Conservation (phyloP, 2,797 vertebrate genomes). For the Hafferia zeledoni region DNA sequence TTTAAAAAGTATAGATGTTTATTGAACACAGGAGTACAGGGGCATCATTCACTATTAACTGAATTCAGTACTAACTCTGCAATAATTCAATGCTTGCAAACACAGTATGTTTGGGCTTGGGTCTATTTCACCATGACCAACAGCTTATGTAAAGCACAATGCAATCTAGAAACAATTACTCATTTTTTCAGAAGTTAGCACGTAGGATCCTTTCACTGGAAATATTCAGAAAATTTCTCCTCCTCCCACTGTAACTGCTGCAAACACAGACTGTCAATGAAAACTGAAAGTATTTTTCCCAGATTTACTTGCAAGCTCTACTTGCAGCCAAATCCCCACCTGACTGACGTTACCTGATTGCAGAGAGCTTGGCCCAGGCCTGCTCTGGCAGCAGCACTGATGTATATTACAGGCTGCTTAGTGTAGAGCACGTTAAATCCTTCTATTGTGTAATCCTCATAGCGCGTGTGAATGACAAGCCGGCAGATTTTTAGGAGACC, state of each 20-base stretch:
- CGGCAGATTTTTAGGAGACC: slow-evolving; percentile 92
- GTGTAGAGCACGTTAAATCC: slow-evolving; percentile 85
- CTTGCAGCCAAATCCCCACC: background rate
- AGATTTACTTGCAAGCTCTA: background rate
- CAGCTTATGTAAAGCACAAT: background rate
- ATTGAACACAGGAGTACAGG: background rate
- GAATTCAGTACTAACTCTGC: background rate
- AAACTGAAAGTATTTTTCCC: background rate
- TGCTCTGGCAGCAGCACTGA: slow-evolving; percentile 89
- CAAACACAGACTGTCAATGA: background rate
- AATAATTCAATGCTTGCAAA: background rate
- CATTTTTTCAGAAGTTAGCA: background rate
- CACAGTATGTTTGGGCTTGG: background rate
- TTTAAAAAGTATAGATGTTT: background rate
- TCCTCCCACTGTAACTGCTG: background rate
- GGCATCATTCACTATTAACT: background rate
- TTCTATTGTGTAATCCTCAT: slow-evolving; percentile 90
- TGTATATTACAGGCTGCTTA: slow-evolving; percentile 91
- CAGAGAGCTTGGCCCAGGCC: slow-evolving; percentile 93
- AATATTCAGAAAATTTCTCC: background rate
- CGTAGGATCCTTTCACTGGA: background rate
- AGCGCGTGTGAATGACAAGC: slow-evolving; percentile 89
- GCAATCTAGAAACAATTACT: background rate
- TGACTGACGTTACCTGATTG: slow-evolving; percentile 84
- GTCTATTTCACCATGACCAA: background rate